A percentile compares a stretch with the other conserved stretches of the same genome.
Conservation (phyloP, 2,888 invertebrate species). For the Eristalinus sepulchralis region DNA sequence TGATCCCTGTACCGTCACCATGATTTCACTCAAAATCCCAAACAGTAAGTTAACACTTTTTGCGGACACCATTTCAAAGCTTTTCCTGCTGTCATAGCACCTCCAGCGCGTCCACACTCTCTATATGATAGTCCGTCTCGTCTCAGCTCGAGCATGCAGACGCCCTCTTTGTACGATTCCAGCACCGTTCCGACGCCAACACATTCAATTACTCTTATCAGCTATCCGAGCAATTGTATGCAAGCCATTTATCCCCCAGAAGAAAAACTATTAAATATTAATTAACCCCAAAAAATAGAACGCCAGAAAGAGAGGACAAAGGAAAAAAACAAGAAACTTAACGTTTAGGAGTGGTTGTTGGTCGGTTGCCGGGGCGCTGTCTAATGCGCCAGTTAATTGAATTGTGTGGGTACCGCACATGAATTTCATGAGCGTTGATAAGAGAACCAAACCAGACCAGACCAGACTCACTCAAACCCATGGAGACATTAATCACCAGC, state of each 20-base stretch:
- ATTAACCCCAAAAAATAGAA: slow-evolving; percentile 50
- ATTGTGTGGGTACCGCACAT: slow-evolving; percentile 69
- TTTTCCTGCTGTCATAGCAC: too few relatives aligned
- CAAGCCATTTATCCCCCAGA: slow-evolving; percentile 23
- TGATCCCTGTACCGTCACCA: too few relatives aligned
- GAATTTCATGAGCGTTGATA: slow-evolving; percentile 67
- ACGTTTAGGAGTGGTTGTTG: slow-evolving; percentile 42
- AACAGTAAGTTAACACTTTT: too few relatives aligned
- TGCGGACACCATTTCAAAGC: too few relatives aligned
- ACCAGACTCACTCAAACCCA: slow-evolving; percentile 61
- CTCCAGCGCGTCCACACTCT: too few relatives aligned
- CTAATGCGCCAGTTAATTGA: slow-evolving; percentile 71
- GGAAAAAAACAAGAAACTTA: not conserved
- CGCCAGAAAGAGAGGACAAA: not conserved
- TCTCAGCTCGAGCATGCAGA: not conserved
- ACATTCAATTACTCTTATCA: slow-evolving; percentile 69
- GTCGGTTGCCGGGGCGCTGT: slow-evolving; percentile 20
- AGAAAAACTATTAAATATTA: slow-evolving; percentile 68
- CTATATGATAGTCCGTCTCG: not conserved
- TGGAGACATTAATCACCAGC: slow-evolving; percentile 67
- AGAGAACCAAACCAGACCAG: slow-evolving; percentile 38
- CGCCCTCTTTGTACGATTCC: not conserved
- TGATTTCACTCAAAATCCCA: too few relatives aligned
- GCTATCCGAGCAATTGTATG: slow-evolving; percentile 39
- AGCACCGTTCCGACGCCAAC: slow-evolving; percentile 16